Conservation (phyloP, 2,113 vertebrate genomes). For the Zosterops borbonicus region DNA sequence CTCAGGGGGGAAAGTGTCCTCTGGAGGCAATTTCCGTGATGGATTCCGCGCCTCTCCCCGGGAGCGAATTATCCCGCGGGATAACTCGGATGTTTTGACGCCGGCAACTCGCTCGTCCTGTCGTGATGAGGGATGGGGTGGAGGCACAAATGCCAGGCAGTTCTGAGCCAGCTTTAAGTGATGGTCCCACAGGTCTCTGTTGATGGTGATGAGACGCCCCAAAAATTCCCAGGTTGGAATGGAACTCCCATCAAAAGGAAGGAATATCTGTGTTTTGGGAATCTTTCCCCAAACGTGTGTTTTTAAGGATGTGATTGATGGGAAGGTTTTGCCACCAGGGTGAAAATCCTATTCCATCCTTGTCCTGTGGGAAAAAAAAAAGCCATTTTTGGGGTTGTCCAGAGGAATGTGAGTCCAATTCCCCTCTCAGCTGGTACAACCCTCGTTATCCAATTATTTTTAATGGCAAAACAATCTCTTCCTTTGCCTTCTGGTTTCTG, state of each 20-base stretch:
- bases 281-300: background rate
- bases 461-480: background rate
- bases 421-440: background rate
- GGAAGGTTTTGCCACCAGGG: background rate
- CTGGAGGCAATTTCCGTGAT: background rate
- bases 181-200: background rate
- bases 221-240: background rate
- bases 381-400: background rate
- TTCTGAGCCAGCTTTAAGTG: background rate
- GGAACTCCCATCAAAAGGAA: background rate
- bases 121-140: background rate
- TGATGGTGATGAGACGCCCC: fast-evolving
- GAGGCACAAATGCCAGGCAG: background rate
- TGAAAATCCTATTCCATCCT: background rate
- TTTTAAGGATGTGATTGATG: background rate
- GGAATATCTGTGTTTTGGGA: background rate
- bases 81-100: background rate
- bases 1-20: background rate
- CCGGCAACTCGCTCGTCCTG: fast-evolving
- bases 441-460: slow-evolving; percentile 20
- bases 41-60: background rate
- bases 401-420: background rate
- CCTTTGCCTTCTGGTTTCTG: background rate
- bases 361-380: background rate
- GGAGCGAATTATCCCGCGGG: background rate